Base-by-base conservation (phyloP, 2,888 invertebrate genomes). In the Phorcus lineatus region DNA sequence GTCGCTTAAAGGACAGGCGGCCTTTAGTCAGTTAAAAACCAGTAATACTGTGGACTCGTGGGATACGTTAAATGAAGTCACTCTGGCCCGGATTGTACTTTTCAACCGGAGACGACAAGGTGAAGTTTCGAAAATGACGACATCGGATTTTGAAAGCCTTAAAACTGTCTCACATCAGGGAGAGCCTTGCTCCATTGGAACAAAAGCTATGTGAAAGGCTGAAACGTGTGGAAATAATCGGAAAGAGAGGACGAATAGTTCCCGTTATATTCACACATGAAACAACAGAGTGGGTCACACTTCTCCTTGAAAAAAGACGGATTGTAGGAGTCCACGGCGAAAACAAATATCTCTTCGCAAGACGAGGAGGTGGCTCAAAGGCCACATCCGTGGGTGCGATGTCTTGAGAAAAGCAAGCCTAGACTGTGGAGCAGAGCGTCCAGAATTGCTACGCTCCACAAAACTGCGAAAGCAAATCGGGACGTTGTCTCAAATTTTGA, bases 401-500 rank as follows among this genome's bases (percentile, higher is more conserved):
- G 19, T 22, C 6, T n/a, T 57, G 57, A 7, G 57, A 57, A 13
- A 22, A 9, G 24, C 13, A 4, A 57, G 57, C 19, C 22, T 9
- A 13, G 9, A 57, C 11, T 57, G 57, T 57, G 57, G 57, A 4
- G 57, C 57, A 74, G 53, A 52, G 47, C 31, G 47, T 7, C 81
- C 82, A 47, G 66, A 79, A 11, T 19, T 53, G 17, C 54, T 84
- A n/a, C n/a, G n/a, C n/a, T n/a, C n/a, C n/a, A n/a, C n/a, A n/a
- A n/a, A n/a, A n/a, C n/a, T n/a, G n/a, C n/a, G n/a, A n/a, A n/a
- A n/a, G n/a, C n/a, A n/a, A n/a, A n/a, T n/a, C n/a, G n/a, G n/a
- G n/a, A n/a, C n/a, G n/a, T n/a, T n/a, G n/a, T n/a, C n/a, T n/a
- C n/a, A n/a, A n/a, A n/a, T n/a, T n/a, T n/a, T n/a, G n/a, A n/a